phyloP scores from a whole-genome alignment of 1,140 invertebrate species.

The Copidosoma floridanum region DNA sequence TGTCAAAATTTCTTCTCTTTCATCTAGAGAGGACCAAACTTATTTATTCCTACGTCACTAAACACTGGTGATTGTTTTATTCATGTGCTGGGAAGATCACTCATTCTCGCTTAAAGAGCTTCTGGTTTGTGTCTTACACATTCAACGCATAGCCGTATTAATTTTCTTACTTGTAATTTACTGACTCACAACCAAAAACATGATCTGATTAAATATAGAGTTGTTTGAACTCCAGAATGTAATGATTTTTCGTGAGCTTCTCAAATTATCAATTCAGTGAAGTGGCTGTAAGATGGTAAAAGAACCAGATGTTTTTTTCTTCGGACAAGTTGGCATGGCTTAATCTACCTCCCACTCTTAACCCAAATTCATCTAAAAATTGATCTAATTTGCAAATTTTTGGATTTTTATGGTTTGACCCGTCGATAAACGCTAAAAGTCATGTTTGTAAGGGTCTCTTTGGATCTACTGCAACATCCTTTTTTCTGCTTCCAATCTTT shows the following conservation, averaged over 20 bases:
- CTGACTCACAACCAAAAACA: background rate
- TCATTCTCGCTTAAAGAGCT: background rate
- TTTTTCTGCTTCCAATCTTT: constrained; percentile 5
- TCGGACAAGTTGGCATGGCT: no score
- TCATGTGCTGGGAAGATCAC: background rate
- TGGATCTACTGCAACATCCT: constrained; percentile 27
- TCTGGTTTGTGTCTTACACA: background rate
- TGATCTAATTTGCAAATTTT: constrained; percentile 28
- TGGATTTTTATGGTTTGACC: constrained; percentile 26
- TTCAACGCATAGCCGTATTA: background rate
- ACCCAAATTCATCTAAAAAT: constrained; percentile 39
- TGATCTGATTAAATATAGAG: no score
- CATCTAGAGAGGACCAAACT: background rate
- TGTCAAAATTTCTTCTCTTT: no score
- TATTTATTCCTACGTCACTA: no score
- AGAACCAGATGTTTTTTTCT: background rate
- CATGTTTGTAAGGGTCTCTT: constrained; percentile 26
- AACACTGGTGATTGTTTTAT: no score
- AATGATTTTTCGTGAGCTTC: background rate
- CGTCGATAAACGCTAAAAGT: constrained; percentile 19
- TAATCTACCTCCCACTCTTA: constrained; percentile 48
- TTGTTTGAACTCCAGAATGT: background rate
- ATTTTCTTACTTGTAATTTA: background rate
- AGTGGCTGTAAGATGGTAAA: background rate
- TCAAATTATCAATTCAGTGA: background rate